Base-by-base conservation (phyloP, 2,888 invertebrate genomes). In the Flexamia atlantica region DNA sequence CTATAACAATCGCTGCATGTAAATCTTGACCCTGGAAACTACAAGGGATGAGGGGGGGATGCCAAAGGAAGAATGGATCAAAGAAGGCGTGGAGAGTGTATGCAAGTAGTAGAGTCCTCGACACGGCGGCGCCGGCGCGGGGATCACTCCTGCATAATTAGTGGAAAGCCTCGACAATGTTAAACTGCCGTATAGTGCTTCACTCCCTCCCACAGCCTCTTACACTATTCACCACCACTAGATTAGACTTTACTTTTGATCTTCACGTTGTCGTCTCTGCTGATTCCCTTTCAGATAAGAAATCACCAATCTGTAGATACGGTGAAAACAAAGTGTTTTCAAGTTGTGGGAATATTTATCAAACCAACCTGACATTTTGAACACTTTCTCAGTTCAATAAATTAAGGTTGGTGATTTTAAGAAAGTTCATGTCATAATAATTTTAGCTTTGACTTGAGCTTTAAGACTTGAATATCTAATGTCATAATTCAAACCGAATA, bases 31-130 rank as follows among this genome's bases (percentile, higher is more conserved):
- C 46, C 36, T 46, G 17, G 7, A 17, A 46, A 46, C 36, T 36
- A 36, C 9, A 46, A 17, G 12, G 46, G 53, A 36, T 36, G 25
- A 57, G 17, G 25, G 64, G 30, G 30, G 3, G 28, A 30, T 12
- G 64, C 64, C 64, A 30, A 64, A 25, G 64, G 28, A 28, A 28
- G 64, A 64, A 64, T 64, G 30, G 64, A 64, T 64, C 64, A 64
- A 64, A 64, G 64, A 57, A 25, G 3, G 64, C 30, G 2, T 23
- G 17, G 28, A n/a, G 64, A 28, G 64, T 64, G 64, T 64, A 64
- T 20, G 64, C 30, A 64, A 20, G 25, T 17, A 64, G 64, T 64
- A 64, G 64, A 28, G 64, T 17, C 12, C 64, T 64, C 57, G 23
- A 46, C 10, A 2, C 2, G 2, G 23, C 4, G 20, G 23, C 7